These are phyloP conservation scores for Suillia variegata DNA, from an alignment of 2,888 invertebrate genomes.

Conservation along the genomic window DNA sequence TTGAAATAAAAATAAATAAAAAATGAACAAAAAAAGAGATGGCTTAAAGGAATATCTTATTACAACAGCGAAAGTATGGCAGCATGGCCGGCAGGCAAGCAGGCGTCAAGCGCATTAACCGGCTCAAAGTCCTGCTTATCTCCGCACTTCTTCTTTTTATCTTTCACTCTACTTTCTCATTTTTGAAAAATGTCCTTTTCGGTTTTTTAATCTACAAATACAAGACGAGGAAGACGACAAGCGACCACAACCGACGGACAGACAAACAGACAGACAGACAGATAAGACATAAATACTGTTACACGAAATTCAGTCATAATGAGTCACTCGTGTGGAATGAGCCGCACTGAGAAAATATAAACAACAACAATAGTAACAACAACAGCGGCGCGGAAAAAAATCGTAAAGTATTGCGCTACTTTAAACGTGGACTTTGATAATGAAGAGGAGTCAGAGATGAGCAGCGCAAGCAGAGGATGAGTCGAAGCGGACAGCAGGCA, in stretches of 20 bases:
- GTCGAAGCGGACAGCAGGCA: constrained; percentile 11
- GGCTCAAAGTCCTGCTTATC: neutral
- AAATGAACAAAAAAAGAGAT: constrained; percentile 9
- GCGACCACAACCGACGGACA: too few species aligned
- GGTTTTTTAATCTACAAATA: neutral
- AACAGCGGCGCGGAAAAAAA: neutral
- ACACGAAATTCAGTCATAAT: constrained; percentile 40
- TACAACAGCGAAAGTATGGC: constrained; percentile 1
- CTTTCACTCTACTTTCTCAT: too few species aligned
- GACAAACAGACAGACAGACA: too few species aligned
- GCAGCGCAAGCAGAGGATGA: neutral
- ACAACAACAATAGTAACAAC: neutral
- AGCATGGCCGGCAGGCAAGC: constrained; percentile 35
- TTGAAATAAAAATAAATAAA: neutral
- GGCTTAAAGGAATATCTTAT: constrained; percentile 46
- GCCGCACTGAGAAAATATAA: neutral
- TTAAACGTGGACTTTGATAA: neutral
- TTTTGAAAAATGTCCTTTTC: neutral
- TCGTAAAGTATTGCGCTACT: neutral
- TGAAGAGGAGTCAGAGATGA: constrained; percentile 7
- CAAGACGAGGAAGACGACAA: neutral
- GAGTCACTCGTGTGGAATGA: constrained; percentile 51
- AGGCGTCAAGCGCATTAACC: neutral
- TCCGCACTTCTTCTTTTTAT: too few species aligned
- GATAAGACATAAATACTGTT: too few species aligned